Base-by-base conservation (phyloP, 2,888 invertebrate species). In the Xylota segnis region DNA sequence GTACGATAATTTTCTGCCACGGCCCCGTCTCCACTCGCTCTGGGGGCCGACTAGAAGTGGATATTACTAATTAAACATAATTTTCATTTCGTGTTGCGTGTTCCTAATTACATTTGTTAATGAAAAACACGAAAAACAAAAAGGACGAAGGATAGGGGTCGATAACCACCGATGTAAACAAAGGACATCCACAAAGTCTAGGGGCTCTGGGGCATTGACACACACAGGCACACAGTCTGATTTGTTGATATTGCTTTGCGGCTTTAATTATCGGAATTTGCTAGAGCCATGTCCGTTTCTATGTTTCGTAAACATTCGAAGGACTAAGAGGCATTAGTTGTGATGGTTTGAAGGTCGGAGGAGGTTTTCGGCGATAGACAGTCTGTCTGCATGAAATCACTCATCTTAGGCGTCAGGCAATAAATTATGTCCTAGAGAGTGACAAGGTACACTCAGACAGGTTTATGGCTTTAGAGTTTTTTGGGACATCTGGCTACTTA, bases 11-110 rank as follows among this genome's bases (percentile, higher is more conserved):
- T 50, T 14, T 34, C 1, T 34, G 12, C 4, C 9, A 4, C 10
- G 23, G 2, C 1, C 16, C 0, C 5, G n/a, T n/a, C n/a, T n/a
- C n/a, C n/a, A n/a, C n/a, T n/a, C n/a, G n/a, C n/a, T n/a, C n/a
- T n/a, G n/a, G n/a, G n/a, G n/a, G n/a, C n/a, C n/a, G n/a, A 29
- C 29, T n/a, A 0, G 45, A 34, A 23, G 7, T 27, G 23, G 23
- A 52, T 52, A 23, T 52, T 6, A 34, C 14, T 14, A 45, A 71
- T 23, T 56, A 29, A 43, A 12, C 16, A 58, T 32, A 18, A 47
- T 47, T 47, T 47, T 47, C 45, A 63, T 47, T 50, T 43, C 27
- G 32, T 52, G 52, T 43, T 29, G 61, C 61, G 72, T 74, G 52
- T 32, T 40, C 40, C 27, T 16, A 23, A 18, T 16, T 37, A 52